Percentiles rank a stretch among this genome's conserved stretches.
Evolutionary conservation across 2,888 invertebrate species (phyloP).

Genomic region (Parnassius apollo): DNA sequence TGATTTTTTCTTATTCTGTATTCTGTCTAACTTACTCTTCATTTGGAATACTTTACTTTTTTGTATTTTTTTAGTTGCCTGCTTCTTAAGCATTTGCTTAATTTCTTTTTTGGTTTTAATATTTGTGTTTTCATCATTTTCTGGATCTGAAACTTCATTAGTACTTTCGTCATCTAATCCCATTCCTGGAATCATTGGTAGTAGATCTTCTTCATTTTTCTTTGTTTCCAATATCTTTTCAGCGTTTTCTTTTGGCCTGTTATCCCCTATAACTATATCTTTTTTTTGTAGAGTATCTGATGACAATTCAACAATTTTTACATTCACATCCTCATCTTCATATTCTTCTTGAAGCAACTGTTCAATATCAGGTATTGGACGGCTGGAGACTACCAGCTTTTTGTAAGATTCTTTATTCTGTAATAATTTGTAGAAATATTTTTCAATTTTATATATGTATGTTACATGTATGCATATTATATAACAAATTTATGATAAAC

Average conservation of each 20-base stretch:
- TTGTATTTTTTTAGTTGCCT: slow-evolving; percentile 86
- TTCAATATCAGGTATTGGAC: slow-evolving; percentile 86
- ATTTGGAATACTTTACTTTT: slow-evolving; percentile 89
- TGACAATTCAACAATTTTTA: slow-evolving; percentile 88
- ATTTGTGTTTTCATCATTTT: slow-evolving; percentile 49
- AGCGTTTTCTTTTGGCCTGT: slow-evolving; percentile 70
- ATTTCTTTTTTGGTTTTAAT: slow-evolving; percentile 84
- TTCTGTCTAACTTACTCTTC: slow-evolving; percentile 86
- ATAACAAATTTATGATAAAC: too few species aligned
- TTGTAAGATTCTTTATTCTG: slow-evolving; percentile 86
- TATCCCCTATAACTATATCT: slow-evolving; percentile 87
- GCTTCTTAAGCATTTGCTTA: slow-evolving; percentile 85
- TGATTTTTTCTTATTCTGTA: slow-evolving; percentile 86
- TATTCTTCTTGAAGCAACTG: slow-evolving; percentile 85
- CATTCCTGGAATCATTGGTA: slow-evolving; percentile 61
- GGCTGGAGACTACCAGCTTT: slow-evolving; percentile 86
- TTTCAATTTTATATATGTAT: too few species aligned
- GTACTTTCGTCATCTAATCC: slow-evolving; percentile 54
- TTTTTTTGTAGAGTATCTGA: slow-evolving; percentile 85
- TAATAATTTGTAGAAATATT: slow-evolving; percentile 32
- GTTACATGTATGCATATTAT: too few species aligned
- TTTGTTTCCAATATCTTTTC: slow-evolving; percentile 32
- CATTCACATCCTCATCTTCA: slow-evolving; percentile 88
- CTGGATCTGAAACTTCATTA: slow-evolving; percentile 46
- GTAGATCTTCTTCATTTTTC: slow-evolving; percentile 41